A percentile compares a stretch with the other conserved stretches of the same genome.
Conservation (phyloP, 37 sponge, comb jelly and placozoan genomes). For the Theonella swinhoei region DNA sequence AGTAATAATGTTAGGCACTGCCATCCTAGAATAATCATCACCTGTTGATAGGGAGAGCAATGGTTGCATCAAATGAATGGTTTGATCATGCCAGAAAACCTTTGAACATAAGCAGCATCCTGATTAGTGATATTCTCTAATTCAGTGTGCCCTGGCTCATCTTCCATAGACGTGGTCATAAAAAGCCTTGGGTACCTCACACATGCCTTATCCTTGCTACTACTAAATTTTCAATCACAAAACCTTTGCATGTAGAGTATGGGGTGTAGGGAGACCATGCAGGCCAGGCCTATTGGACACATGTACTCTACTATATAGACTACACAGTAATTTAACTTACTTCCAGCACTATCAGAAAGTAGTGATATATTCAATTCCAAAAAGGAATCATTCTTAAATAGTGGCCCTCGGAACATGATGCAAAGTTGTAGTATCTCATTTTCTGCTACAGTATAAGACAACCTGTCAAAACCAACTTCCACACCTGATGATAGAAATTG, state of each 20-base stretch:
- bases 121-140: too few species aligned
- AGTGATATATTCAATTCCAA: not conserved
- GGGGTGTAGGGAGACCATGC: not conserved
- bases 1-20: not conserved
- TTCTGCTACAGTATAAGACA: not conserved
- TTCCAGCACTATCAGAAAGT: not conserved
- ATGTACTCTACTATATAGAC: too few species aligned
- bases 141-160: too few species aligned
- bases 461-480: not conserved
- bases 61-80: too few species aligned
- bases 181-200: too few species aligned
- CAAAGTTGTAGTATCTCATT: not conserved
- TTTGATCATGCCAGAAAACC: not conserved
- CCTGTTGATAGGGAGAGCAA: too few species aligned
- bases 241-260: too few species aligned
- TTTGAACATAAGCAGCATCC: not conserved
- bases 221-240: too few species aligned
- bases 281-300: too few species aligned
- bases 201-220: too few species aligned
- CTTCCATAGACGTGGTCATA: too few species aligned
- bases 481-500: not conserved
- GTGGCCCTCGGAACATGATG: not conserved
- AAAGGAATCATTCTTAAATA: not conserved
- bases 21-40: not conserved
- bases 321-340: too few species aligned